Evolutionary conservation across 2,888 invertebrate genomes (phyloP), one percentile per base, ranked within the genome.

Genomic region (Orgyia antiqua): DNA sequence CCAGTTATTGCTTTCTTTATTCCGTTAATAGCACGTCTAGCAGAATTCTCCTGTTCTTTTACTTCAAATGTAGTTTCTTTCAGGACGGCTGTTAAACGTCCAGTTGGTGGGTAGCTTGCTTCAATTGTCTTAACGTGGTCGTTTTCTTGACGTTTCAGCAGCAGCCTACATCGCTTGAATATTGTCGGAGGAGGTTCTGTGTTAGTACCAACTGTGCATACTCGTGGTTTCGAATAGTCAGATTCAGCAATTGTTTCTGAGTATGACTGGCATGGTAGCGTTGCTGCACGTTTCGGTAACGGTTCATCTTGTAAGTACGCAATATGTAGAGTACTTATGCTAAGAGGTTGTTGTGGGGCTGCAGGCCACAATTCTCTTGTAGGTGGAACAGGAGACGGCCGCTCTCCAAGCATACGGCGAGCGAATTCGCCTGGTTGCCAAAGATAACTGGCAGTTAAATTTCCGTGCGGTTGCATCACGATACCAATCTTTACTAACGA

Each of bases 381-480:
- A 10, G 84, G 83, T 7, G 83, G 80, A 1, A 84, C 79, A 18
- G 83, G 76, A 24, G 83, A 70, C 7, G 83, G 84, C 17, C 86
- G 64, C 52, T 82, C 82, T 32, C 84, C 84, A 36, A 83, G 56
- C 75, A 86, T 73, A 13, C 86, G 71, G 10, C 84, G 70, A 15
- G 84, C 82, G 34, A 84, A 67, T 55, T 86, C 86, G 18, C 78
- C 77, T n/a, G 84, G 83, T 49, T 86, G 86, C 86, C 86, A 86
- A 40, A 86, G 59, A 54, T 78, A 82, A 64, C 83, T 84, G 39
- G 79, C 76, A 28, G 82, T 80, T 51, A 86, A 58, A 61, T 79
- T 77, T 8, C 78, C 80, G 77, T 82, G 84, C 61, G 80, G 66
- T 59, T 80, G 76, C 86, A 86, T 86, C 69, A 66, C 76, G 69